Conservation (phyloP, 2,888 invertebrate species). For the Idaea straminata region DNA sequence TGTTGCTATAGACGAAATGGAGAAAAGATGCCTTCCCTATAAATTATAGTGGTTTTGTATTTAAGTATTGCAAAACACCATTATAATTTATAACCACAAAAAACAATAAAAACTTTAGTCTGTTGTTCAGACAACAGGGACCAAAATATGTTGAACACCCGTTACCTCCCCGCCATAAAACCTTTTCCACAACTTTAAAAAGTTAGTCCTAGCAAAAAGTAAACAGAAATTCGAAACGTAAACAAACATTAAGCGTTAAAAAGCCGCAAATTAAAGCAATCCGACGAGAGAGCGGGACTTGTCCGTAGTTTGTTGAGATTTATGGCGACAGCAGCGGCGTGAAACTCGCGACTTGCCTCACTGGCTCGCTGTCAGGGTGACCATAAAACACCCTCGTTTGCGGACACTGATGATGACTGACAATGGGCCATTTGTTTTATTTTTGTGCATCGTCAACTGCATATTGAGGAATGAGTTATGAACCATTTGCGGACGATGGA, state of each 20-base stretch:
- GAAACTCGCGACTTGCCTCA: constrained; percentile 15
- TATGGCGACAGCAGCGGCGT: constrained; percentile 43
- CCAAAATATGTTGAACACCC: background rate
- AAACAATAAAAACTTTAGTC: background rate
- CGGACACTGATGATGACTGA: constrained; percentile 50
- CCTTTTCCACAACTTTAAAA: background rate
- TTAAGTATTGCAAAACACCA: background rate
- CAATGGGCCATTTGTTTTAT: constrained; percentile 43
- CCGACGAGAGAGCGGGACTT: constrained; percentile 30
- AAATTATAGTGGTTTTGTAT: background rate
- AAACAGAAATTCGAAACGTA: constrained; percentile 32
- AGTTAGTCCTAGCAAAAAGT: background rate
- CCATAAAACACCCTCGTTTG: constrained; percentile 50
- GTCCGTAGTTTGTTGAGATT: constrained; percentile 45
- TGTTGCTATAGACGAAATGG: background rate
- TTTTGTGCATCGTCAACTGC: constrained; percentile 26
- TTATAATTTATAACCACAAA: background rate
- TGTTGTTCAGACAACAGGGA: background rate
- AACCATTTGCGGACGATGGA: background rate
- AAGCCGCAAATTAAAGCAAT: constrained; percentile 41
- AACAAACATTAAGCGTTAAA: constrained; percentile 30
- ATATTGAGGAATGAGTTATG: constrained; percentile 12
- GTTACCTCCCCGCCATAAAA: background rate
- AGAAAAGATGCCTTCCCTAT: background rate
- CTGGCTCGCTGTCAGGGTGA: constrained; percentile 33